Conservation (phyloP, 2,888 invertebrate species). For the Malthinus flaveolus region DNA sequence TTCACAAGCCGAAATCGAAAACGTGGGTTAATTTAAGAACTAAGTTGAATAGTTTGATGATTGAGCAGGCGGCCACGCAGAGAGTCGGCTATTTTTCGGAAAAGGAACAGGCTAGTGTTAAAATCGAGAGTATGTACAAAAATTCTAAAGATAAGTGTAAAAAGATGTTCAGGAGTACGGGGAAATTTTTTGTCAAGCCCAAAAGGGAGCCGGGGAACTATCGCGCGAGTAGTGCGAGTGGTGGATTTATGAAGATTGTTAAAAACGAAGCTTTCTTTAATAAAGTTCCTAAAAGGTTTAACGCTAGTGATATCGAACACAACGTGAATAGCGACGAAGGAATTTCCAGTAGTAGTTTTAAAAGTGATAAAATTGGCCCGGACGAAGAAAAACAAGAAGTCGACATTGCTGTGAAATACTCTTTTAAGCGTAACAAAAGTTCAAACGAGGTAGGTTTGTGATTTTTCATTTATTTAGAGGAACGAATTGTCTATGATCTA, state of each 20-base stretch:
- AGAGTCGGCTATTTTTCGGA: conserved; percentile 49
- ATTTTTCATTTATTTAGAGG: not conserved
- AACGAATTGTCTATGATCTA: not conserved
- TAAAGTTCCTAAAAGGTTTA: conserved; percentile 35
- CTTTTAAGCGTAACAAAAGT: not conserved
- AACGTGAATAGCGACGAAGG: conserved; percentile 38
- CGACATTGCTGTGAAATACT: not conserved
- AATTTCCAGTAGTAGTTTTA: conserved; percentile 14
- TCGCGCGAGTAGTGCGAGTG: conserved; percentile 33
- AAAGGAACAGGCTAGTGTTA: conserved; percentile 45
- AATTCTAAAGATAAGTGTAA: conserved; percentile 51
- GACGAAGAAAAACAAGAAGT: not conserved
- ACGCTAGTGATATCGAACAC: conserved; percentile 47
- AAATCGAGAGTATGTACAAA: conserved; percentile 52
- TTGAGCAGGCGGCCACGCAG: conserved; percentile 50
- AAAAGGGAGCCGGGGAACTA: conserved; percentile 33
- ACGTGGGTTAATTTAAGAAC: conserved; percentile 48
- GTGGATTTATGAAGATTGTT: conserved; percentile 37
- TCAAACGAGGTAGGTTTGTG: not conserved
- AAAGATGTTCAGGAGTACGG: conserved; percentile 48
- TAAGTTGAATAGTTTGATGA: conserved; percentile 48
- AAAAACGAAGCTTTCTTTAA: conserved; percentile 46
- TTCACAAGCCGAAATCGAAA: conserved; percentile 43
- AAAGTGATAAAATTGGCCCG: conserved; percentile 18
- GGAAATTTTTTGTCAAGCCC: conserved; percentile 46